Percentiles rank a stretch among this genome's conserved stretches.
phyloP scores from a whole-genome alignment of 2,113 vertebrate species.

The Mastomys natalensis region DNA sequence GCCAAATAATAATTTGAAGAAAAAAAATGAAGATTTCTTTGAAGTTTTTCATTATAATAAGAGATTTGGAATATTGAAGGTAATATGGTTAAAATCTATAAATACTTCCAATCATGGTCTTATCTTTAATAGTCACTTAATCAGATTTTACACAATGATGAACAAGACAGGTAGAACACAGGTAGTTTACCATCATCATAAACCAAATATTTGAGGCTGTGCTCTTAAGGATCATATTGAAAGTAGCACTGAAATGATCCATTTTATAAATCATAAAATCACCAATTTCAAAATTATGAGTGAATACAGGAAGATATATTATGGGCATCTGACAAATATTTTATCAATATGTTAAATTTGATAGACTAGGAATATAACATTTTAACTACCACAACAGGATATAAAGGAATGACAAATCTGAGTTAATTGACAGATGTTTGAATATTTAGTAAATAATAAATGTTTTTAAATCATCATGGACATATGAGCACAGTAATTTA shows the following conservation, averaged over 20 bases:
- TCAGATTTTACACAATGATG: not conserved
- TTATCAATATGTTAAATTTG: constrained; percentile 1
- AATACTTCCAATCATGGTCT: not conserved
- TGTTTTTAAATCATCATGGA: not conserved
- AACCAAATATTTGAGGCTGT: not conserved
- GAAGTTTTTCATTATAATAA: not conserved
- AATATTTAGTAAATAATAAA: not conserved
- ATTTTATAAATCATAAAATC: not conserved
- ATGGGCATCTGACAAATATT: constrained; percentile 18
- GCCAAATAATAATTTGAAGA: not conserved
- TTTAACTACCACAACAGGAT: not conserved
- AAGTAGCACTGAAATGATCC: not conserved
- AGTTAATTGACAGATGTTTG: not conserved
- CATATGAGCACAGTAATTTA: not conserved
- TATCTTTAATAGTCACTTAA: not conserved
- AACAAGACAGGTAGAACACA: not conserved
- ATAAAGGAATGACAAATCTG: not conserved
- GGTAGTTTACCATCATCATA: not conserved
- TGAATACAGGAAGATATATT: not conserved
- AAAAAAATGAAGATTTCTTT: not conserved
- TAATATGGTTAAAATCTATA: not conserved
- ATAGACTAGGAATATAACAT: not conserved
- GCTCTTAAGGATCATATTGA: not conserved
- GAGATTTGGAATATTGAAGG: not conserved
- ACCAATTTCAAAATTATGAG: not conserved